Evolutionary conservation across 1,140 invertebrate species (phyloP), one percentile per base, ranked within the genome.

Genomic region (Brachionus asplanchnoidis): DNA sequence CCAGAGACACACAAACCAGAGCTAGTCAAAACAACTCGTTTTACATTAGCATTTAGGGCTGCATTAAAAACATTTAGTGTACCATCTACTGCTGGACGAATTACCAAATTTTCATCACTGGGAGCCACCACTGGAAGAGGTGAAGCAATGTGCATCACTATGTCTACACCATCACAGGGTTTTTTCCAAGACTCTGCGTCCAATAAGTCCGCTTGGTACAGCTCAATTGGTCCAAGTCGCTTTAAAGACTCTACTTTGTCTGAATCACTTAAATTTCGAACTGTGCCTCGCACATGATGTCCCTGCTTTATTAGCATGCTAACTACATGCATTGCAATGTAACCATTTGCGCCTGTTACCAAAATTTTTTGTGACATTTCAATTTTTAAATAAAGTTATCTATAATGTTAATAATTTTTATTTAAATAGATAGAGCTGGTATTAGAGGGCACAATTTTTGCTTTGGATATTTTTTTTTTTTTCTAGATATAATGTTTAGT

Each of bases 21-120:
- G 85, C 91, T 92, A 2, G 92, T 92, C 6, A 92, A 85, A 12
- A 92, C 92, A 9, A 92, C 91, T 86, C 92, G 88, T 85, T 91
- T 91, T 44, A 92, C 91, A 17, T 88, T 87, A 23, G 88, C 87
- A 36, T 88, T 88, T 2, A 88, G 88, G 87, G 90, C 90, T 70
- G 92, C 92, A 85, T 90, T 89, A 1, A 92, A 87, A 11, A 92
- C 91, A 83, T 87, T 89, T 68, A 91, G 86, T 4, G 92, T 92
- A 1, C 92, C 92, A 79, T 92, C 90, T 20, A 92, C 90, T 28
- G 92, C 92, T 8, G 91, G 91, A 77, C 88, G 87, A 78, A 92
- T 88, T 0, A 92, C 73, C 23, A 89, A 88, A 65, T 89, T 89
- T 85, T 92, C 91, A 84, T 88, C 86, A 75, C 88, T 87, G 1